Conservation (phyloP, 2,888 invertebrate genomes). For the Drosophila rubida region DNA sequence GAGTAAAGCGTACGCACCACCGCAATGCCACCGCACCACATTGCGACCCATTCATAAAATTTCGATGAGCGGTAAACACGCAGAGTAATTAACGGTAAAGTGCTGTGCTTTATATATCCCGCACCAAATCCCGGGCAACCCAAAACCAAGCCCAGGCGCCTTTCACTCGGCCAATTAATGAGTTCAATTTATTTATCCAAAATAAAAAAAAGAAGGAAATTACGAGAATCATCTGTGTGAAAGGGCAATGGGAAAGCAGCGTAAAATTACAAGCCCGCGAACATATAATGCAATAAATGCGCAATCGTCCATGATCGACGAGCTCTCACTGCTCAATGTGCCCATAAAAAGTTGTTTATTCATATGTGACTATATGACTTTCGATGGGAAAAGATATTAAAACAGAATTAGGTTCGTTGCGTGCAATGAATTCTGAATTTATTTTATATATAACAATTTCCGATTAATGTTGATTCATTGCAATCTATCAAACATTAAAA, state of each 20-base stretch:
- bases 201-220: slow-evolving; percentile 46
- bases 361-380: no score
- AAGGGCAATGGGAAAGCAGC: slow-evolving; percentile 18
- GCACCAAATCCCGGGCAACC: slow-evolving; percentile 1
- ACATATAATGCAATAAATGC: slow-evolving; percentile 35
- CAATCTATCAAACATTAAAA: no score
- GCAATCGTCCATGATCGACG: not conserved
- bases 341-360: not conserved
- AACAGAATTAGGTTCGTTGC: no score
- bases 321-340: not conserved
- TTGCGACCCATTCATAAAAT: slow-evolving; percentile 68
- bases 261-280: slow-evolving; percentile 36
- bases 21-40: slow-evolving; percentile 4
- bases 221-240: slow-evolving; percentile 37
- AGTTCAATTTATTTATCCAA: slow-evolving; percentile 68
- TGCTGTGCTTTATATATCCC: slow-evolving; percentile 59
- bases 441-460: no score
- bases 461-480: no score
- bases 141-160: slow-evolving; percentile 21
- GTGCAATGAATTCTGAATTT: no score
- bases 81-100: slow-evolving; percentile 77
- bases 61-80: slow-evolving; percentile 78
- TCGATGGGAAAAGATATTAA: no score
- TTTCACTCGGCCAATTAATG: slow-evolving; percentile 79
- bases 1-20: not conserved